phyloP scores from a whole-genome alignment of 2,113 vertebrate species.

The Ammodytes marinus region DNA sequence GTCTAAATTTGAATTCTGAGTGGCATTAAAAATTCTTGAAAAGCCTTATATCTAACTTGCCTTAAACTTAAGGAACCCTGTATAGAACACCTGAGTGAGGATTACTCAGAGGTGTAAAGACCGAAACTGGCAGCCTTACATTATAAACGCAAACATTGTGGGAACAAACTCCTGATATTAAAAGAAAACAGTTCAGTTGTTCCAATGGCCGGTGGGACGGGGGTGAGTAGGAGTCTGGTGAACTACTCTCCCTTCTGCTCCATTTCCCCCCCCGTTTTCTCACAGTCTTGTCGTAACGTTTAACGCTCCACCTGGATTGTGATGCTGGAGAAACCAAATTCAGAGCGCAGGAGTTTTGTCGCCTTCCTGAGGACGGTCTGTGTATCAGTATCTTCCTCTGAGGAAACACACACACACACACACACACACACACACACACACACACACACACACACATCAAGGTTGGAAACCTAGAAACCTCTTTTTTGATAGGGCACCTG shows the following conservation, averaged over 20 bases:
- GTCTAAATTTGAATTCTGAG: no score
- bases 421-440: not conserved
- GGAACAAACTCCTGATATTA: not conserved
- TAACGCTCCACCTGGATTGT: conserved; percentile 90
- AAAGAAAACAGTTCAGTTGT: not conserved
- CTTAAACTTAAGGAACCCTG: no score
- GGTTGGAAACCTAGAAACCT: no score
- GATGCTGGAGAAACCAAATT: conserved; percentile 86
- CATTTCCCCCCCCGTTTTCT: no score
- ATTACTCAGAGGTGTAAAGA: no score
- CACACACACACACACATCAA: not conserved
- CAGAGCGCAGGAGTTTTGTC: conserved; percentile 81
- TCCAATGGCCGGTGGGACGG: not conserved
- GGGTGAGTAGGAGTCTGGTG: not conserved
- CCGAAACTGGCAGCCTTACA: not conserved
- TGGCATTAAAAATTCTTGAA: no score
- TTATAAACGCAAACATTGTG: no score
- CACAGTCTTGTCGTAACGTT: conserved; percentile 54
- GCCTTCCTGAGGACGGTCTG: conserved; percentile 85
- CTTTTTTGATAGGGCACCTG: no score
- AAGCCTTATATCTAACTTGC: no score
- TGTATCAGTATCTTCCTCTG: conserved; percentile 80
- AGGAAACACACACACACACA: conserved; percentile 17
- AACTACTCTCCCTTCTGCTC: no score
- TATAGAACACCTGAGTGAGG: not conserved